Evolutionary conservation across 2,888 invertebrate species (phyloP), one percentile per base, ranked within the genome.

Genomic region (Phaedon cochleariae): DNA sequence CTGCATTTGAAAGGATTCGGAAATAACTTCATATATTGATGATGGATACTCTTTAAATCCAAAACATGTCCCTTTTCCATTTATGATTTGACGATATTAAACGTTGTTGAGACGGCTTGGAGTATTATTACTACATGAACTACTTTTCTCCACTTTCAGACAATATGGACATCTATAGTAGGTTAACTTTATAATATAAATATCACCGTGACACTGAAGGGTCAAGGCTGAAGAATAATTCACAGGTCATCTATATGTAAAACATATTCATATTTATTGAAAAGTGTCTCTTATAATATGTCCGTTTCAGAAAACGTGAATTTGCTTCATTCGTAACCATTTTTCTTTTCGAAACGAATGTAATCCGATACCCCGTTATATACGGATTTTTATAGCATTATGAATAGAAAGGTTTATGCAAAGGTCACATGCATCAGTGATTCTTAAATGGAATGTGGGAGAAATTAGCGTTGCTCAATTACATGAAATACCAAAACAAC

Each of bases 381-480:
- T 37, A 41, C 17, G 21, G 45, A 41, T 55, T 55, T 41, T 41
- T 55, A 41, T n/a, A n/a, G n/a, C n/a, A n/a, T 34, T 18, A 55
- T 55, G 22, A 22, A 37, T 55, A 55, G 55, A 55, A 55, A 55
- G 55, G 55, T 55, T 54, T 20, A 55, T 45, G 45, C 45, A 41
- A 55, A 55, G 55, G 55, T 55, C 41, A 55, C 41, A 55, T 41
- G 41, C 55, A 34, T 55, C 55, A 21, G 26, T 55, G 34, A 55
- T 55, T 55, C 10, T 55, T 7, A 7, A 22, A 41, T 34, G 54
- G 54, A 55, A 55, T 55, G 55, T 21, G 45, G 29, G 21, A 55
- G 55, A 55, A 55, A 55, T 20, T 46, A 46, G 18, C 10, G 17
- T 46, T 46, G 17, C 9, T 18, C 46, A 46, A 46, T 17, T 46